A percentile compares a stretch with the other conserved stretches of the same genome.
Evolutionary conservation across 2,888 invertebrate species (phyloP).

Genomic region (Tetanocera ferruginea): DNA sequence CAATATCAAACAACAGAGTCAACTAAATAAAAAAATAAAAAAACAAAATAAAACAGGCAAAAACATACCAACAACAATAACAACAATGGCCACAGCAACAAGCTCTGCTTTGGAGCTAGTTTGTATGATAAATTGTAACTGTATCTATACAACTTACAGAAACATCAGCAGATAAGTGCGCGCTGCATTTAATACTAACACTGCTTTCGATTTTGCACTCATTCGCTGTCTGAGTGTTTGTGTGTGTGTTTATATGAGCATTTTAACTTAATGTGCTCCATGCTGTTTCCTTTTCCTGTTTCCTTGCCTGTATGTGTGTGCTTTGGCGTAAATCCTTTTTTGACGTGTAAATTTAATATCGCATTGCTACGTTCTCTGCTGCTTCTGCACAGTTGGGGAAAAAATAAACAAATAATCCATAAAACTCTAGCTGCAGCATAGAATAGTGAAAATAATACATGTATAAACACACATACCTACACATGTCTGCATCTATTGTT

Average conservation of each 20-base stretch:
- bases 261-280: background rate
- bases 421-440: no score
- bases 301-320: background rate
- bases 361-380: background rate
- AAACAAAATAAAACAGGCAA: no score
- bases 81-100: no score
- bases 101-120: no score
- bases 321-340: conserved; percentile 7
- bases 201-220: background rate
- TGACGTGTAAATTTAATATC: conserved; percentile 24
- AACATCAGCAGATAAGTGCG: background rate
- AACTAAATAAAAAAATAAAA: no score
- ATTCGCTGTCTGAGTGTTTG: background rate
- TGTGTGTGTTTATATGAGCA: background rate
- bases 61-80: background rate
- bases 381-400: background rate
- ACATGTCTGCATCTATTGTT: background rate
- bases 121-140: no score
- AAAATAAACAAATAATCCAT: background rate
- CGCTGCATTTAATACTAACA: background rate
- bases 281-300: background rate
- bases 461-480: background rate
- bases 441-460: no score
- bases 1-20: no score
- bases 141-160: background rate